Base-by-base conservation (phyloP, 2,888 invertebrate species). In the Leptogaster cylindrica region DNA sequence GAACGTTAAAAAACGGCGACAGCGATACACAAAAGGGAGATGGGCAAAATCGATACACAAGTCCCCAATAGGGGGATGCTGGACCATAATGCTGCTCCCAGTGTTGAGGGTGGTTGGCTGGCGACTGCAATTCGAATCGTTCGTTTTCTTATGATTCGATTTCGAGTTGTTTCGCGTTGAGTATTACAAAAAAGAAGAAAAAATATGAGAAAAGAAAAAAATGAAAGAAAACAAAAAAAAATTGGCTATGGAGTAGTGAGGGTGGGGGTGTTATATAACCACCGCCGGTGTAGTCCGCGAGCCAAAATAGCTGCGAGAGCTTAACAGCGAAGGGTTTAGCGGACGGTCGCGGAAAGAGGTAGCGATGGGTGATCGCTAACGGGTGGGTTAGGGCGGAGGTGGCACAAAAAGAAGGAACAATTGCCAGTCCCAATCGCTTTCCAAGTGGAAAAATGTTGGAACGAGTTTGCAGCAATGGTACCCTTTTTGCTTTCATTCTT, bases 71-170 rank as follows among this genome's bases (percentile, higher is more conserved):
- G 68, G 68, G n/a, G n/a, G n/a, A n/a, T n/a, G n/a, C n/a, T n/a
- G n/a, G n/a, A n/a, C n/a, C n/a, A n/a, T n/a, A 66, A 68, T 68
- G 65, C 68, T 68, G 36, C 28, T 3, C 50, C 23, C 27, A 25
- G 31, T 46, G 46, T 16, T 39, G 20, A 27, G 27, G 64, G 51
- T 64, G 48, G 55, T 36, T 36, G 51, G 48, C 55, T 63, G 65
- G 58, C 68, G 58, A 58, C 52, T 68, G 50, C 68, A 39, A 55
- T 52, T 65, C 58, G 65, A 52, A 68, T 65, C 63, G 68, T 65
- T 68, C 65, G 68, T 65, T 65, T 68, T 68, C 68, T 68, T 68
- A 68, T 68, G 68, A 68, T 68, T 65, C 68, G 68, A 68, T 68
- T 68, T 68, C 68, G 68, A 65, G 65, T 65, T 68, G 68, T 68